These are phyloP conservation scores for Bombus consobrinus DNA, from an alignment of 1,140 invertebrate species.

Conservation along the genomic window DNA sequence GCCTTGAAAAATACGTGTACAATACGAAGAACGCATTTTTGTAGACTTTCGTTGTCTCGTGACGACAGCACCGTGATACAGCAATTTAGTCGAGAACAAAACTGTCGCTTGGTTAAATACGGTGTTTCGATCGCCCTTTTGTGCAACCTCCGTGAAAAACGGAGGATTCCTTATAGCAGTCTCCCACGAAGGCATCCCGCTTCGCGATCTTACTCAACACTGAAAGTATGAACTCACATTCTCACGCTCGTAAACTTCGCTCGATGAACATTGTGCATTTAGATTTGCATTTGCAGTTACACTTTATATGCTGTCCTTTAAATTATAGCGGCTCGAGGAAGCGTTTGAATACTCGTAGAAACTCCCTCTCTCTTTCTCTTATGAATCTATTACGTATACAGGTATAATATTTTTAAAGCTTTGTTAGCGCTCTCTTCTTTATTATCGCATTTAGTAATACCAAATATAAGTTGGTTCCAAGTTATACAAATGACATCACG, in stretches of 20 bases:
- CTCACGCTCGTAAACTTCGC: conserved; percentile 54
- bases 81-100: not conserved
- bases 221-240: conserved; percentile 42
- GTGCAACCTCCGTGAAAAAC: conserved; percentile 4
- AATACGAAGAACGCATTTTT: not conserved
- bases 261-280: not conserved
- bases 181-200: conserved; percentile 58
- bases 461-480: no score
- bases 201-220: conserved; percentile 49
- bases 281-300: not conserved
- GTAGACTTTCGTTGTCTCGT: no score
- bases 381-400: no score
- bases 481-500: not conserved
- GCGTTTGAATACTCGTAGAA: not conserved
- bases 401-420: no score
- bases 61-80: not conserved
- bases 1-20: not conserved
- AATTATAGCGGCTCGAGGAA: not conserved
- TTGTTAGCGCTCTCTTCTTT: no score
- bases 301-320: not conserved
- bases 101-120: conserved; percentile 14
- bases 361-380: no score
- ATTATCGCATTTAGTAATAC: no score
- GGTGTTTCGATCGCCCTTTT: conserved; percentile 27
- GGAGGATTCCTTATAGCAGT: conserved; percentile 54